Evolutionary conservation across 2,888 invertebrate species (phyloP), one percentile per base, ranked within the genome.

Genomic region (Drosophila tanythrix): DNA sequence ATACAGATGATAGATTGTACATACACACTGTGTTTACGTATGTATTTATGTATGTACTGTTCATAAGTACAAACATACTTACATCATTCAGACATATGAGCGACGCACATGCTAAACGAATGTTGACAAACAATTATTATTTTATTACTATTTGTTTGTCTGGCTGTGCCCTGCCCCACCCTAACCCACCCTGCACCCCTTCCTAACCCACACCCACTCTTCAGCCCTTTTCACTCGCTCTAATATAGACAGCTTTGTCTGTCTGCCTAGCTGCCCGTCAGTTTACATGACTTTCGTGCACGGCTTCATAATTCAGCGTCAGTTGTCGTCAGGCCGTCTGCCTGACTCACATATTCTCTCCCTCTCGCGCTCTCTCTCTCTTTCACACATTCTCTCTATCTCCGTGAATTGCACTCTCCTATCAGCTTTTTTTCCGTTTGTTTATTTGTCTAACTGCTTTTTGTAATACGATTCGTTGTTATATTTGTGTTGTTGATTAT

Each of bases 101-200:
- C 73, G 61, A 65, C 74, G 84, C 90, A 85, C 90, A 90, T 82
- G 88, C 89, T 90, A 90, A 90, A 91, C 86, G 90, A 90, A 90
- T 91, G 89, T 90, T 91, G 89, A 90, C 89, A 90, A 90, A 89
- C 91, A 89, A 89, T 90, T 90, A 90, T 90, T 89, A 90, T 89
- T 90, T 89, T 87, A 82, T 89, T 87, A 91, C 90, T 90, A 88
- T 89, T 90, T 87, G 87, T 87, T 90, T 88, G 83, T 76, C 83
- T 81, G 83, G 40, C 75, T 72, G 63, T 55, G 43, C 21, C 46
- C 25, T 15, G 25, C 15, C 25, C 8, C 15, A 4, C 18, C 38
- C 38, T 38, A 18, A 18, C 8, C 18, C 4, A 11, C 2, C 13
- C 7, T 21, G 25, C 35, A 35, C 35, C 35, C 25, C 18, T 18